Percentiles rank a stretch among this genome's conserved stretches.
Conservation (phyloP, 2,888 invertebrate species). For the Meiosimyza decipiens region DNA sequence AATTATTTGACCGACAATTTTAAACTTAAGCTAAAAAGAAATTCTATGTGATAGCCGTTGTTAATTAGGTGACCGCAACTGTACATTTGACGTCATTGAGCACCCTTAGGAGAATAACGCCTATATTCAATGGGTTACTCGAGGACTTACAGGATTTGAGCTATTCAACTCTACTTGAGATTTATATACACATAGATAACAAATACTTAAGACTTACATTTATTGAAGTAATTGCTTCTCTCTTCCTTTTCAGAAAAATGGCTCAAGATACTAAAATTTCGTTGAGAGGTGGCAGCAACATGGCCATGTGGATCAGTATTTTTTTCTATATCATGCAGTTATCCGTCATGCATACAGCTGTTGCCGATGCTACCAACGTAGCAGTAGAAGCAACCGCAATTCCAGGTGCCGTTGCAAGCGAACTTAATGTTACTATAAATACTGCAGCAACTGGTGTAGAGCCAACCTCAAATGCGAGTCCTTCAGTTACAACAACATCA, state of each 20-base stretch:
- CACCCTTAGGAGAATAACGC: no score
- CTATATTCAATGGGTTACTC: no score
- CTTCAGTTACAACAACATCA: conserved; percentile 11
- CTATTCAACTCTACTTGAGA: no score
- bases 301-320: conserved; percentile 22
- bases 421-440: conserved; percentile 15
- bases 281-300: neutral
- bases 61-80: no score
- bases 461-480: neutral
- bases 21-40: no score
- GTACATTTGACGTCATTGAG: no score
- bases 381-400: conserved; percentile 32
- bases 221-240: neutral
- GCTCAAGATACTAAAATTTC: conserved; percentile 43
- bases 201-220: no score
- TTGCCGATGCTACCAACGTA: conserved; percentile 27
- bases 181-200: no score
- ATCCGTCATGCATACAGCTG: conserved; percentile 33
- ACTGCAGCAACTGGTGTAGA: conserved; percentile 4
- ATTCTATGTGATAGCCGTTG: no score
- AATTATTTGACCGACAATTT: no score
- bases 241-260: conserved; percentile 44
- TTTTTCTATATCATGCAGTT: conserved; percentile 34
- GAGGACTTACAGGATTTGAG: no score
- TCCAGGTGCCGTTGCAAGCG: conserved; percentile 32